Conservation (phyloP, 2,888 invertebrate species). For the Amblyjoppa proteus region DNA sequence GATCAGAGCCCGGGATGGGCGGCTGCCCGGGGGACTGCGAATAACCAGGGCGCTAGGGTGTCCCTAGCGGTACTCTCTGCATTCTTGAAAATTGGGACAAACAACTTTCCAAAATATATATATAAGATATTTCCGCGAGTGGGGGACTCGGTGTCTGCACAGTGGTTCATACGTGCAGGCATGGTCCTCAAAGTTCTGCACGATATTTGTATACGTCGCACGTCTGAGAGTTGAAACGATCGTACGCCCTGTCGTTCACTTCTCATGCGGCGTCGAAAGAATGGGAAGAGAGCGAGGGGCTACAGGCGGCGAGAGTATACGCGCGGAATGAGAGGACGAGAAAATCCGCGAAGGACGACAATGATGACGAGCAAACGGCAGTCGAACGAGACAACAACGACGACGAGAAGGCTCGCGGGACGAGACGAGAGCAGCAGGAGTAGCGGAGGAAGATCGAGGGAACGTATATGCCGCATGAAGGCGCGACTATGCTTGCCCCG, state of each 20-base stretch:
- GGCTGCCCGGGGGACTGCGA: no score
- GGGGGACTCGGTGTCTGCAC: not conserved
- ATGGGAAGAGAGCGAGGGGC: conserved; percentile 45
- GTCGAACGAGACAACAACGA: conserved; percentile 69
- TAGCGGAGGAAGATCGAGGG: conserved; percentile 56
- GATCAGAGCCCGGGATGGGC: no score
- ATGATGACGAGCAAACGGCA: conserved; percentile 58
- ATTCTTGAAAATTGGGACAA: no score
- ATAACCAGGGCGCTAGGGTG: no score
- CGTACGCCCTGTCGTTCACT: conserved; percentile 69
- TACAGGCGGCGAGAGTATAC: conserved; percentile 12
- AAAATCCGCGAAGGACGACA: conserved; percentile 52
- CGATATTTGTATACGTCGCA: conserved; percentile 50
- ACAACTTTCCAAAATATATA: no score
- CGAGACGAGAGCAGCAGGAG: conserved; percentile 41
- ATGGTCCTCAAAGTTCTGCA: conserved; percentile 27
- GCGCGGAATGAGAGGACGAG: conserved; percentile 63
- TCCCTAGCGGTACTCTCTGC: no score
- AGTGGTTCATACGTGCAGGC: not conserved
- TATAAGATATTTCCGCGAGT: not conserved
- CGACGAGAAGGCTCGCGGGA: conserved; percentile 71
- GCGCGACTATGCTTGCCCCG: conserved; percentile 74
- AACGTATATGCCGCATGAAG: conserved; percentile 73
- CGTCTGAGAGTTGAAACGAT: conserved; percentile 48
- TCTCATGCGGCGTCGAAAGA: conserved; percentile 76